Base-by-base conservation (phyloP, 1,140 invertebrate genomes). In the Zaprionus ornatus region DNA sequence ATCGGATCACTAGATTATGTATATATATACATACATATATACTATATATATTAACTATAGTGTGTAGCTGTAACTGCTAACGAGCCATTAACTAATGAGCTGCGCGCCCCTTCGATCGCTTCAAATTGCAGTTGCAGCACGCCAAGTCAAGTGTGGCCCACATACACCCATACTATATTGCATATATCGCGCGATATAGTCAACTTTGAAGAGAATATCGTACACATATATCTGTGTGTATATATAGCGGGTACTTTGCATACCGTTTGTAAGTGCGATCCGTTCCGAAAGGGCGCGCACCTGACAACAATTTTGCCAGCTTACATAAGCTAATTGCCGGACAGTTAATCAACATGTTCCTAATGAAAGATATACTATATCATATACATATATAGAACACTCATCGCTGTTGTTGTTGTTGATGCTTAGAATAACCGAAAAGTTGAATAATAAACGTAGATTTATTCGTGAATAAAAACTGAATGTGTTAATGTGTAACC, bases 311-410 rank as follows among this genome's bases (percentile, higher is more conserved):
- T 32, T 55, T 57, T 32, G 19, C 9, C 63, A 2, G 29, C 40
- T 74, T 74, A 32, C 71, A 74, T 74, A 68, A 74, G 48, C 35
- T 74, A 74, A 74, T 74, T 74, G 66, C 12, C 23, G 54, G 61
- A 62, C 57, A 62, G 68, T 61, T 62, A 32, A 69, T 29, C 57
- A 55, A 55, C 25, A 7, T n/a, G 52, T 25, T 55, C 25, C 25
- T 55, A 55, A 55, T 29, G 23, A 55, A 15, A 27, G n/a, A 54
- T 54, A 23, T 27, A 15, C 6, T 25, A 25, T 29, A 55, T 55
- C 6, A 6, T 45, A 45, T 37, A 37, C 13, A 1, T n/a, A 27
- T 55, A 55, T 55, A 27, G 25, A 55, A 17, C 52, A 55, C 23
- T 48, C 45, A 68, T 56, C 25, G 45, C 21, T 48, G 9, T 19